phyloP scores from a whole-genome alignment of 2,797 vertebrate genomes.

The Sphenopsis melanotis region DNA sequence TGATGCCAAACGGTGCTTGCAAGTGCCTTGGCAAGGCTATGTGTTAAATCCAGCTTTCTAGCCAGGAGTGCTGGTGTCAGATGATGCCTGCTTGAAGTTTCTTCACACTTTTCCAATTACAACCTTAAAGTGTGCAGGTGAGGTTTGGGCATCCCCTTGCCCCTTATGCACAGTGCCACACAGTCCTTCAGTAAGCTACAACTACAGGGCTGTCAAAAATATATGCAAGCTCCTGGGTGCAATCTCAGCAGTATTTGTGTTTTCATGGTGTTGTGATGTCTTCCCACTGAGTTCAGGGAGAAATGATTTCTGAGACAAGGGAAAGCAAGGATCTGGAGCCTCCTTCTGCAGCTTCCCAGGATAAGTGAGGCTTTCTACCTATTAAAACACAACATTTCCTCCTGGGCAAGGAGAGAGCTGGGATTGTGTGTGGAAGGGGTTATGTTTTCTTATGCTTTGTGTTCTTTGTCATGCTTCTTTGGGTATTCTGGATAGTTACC shows the following conservation, averaged over 20 bases:
- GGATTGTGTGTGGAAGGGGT: not conserved
- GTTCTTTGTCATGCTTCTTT: not conserved
- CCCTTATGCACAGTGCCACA: too few species aligned
- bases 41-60: not conserved
- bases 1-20: not conserved
- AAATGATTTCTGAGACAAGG: accelerated
- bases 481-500: not conserved
- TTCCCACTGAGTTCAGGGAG: not conserved
- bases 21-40: not conserved
- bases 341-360: not conserved
- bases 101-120: not conserved
- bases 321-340: not conserved
- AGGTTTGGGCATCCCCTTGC: not conserved
- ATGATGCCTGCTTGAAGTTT: not conserved
- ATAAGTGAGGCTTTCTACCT: not conserved
- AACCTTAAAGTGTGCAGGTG: not conserved
- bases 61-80: not conserved
- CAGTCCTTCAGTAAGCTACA: not conserved
- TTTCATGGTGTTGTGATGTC: not conserved
- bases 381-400: not conserved
- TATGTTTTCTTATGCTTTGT: not conserved
- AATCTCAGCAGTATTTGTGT: not conserved
- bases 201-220: not conserved
- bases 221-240: not conserved
- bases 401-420: not conserved